These are phyloP conservation scores for Sceliomorpha sp. DNA, from an alignment of 2,888 invertebrate species.

Conservation along the genomic window DNA sequence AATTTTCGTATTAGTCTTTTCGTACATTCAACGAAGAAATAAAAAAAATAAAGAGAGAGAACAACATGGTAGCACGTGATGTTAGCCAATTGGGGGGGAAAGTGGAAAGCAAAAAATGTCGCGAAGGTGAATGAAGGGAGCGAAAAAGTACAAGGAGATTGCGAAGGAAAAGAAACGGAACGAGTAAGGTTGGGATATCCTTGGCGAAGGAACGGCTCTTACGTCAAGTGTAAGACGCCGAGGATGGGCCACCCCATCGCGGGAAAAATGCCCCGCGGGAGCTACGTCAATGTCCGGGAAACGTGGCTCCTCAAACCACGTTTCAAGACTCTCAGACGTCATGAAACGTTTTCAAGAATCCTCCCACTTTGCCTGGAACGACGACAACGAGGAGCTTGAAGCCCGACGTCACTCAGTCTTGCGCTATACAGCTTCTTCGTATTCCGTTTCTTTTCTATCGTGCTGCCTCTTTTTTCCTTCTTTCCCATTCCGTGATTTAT, in stretches of 20 bases:
- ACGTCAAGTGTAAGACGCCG: slow-evolving; percentile 60
- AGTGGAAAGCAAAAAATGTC: slow-evolving; percentile 26
- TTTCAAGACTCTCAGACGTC: slow-evolving; percentile 42
- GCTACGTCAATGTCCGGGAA: slow-evolving; percentile 75
- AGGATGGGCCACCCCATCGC: slow-evolving; percentile 66
- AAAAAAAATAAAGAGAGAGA: slow-evolving; percentile 55
- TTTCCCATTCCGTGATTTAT: slow-evolving; percentile 67
- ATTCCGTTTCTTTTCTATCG: slow-evolving; percentile 25
- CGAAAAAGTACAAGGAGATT: slow-evolving; percentile 28
- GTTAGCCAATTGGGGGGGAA: slow-evolving; percentile 36
- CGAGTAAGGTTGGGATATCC: slow-evolving; percentile 14
- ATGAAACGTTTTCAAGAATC: slow-evolving; percentile 62
- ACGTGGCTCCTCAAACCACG: slow-evolving; percentile 41
- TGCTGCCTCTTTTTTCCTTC: slow-evolving; percentile 59
- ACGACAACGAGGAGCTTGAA: slow-evolving; percentile 62
- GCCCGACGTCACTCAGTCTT: slow-evolving; percentile 65
- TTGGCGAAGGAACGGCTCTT: slow-evolving; percentile 49
- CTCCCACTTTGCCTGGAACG: slow-evolving; percentile 50
- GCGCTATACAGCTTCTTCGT: slow-evolving; percentile 32
- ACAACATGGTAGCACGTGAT: slow-evolving; percentile 25
- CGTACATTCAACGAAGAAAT: slow-evolving; percentile 52
- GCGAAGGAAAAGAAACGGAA: slow-evolving; percentile 18
- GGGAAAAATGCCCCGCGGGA: slow-evolving; percentile 78
- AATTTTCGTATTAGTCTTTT: slow-evolving; percentile 47
- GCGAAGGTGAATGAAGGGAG: slow-evolving; percentile 27